Evolutionary conservation across 2,797 vertebrate genomes (phyloP), one percentile per base, ranked within the genome.

Genomic region (Microtus californicus): DNA sequence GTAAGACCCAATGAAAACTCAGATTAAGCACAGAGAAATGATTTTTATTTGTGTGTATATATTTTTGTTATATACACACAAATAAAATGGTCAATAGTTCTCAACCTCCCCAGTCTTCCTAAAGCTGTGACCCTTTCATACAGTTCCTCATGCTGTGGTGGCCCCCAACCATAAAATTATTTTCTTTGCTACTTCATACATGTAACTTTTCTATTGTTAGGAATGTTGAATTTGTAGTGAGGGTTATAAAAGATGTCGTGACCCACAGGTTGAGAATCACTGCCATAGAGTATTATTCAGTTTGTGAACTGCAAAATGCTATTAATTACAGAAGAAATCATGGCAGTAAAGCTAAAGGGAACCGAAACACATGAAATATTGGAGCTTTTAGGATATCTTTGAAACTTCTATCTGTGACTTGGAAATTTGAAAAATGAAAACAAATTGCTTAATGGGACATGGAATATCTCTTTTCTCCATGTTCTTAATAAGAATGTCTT

Each of bases 401-500:
- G 65, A 69, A 89, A 83, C 12, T 43, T 94, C 8, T 79, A 12
- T 31, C 31, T 13, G 0, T 74, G 40, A 31, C 45, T 91, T 91
- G 56, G 76, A 88, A 89, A 51, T 74, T 85, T 77, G 1, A 1
- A 69, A 88, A 87, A 76, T 61, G 14, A 76, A 94, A 90, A 61
- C 48, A 59, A 51, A 59, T 78, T 81, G 17, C 51, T 83, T 74
- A 23, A 14, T 83, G 43, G 19, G 73, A 94, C 87, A 90, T 59
- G 9, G 69, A 67, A 63, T 51, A 25, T 27, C 10, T 78, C 5
- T 6, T 51, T 87, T 85, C 17, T 77, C n/a, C 29, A 12, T 65
- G 2, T 89, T 94, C 67, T 87, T 85, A 81, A 67, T 89, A 80
- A 87, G 61, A 89, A 89, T 37, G 5, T 40, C 87, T 95, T 95